A percentile compares a stretch with the other conserved stretches of the same genome.
These are phyloP conservation scores for Melanotaenia duboulayi DNA, from an alignment of 2,113 vertebrate species.

Conservation along the genomic window DNA sequence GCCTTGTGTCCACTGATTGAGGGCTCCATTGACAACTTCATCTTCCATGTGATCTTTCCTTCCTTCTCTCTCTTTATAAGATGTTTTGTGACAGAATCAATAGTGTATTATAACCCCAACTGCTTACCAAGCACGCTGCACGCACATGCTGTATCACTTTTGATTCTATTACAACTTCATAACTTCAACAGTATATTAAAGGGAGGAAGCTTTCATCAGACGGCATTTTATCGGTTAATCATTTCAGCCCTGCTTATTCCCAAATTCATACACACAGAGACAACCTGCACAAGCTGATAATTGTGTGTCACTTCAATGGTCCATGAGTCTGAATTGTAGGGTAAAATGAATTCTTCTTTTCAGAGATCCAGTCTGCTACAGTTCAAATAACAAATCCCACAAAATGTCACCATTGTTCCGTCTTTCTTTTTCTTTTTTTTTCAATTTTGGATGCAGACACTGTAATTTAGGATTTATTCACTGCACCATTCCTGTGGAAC, in stretches of 20 bases:
- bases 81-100: conserved; percentile 63
- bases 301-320: conserved; percentile 45
- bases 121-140: conserved; percentile 41
- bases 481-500: conserved; percentile 57
- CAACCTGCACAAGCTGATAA: conserved; percentile 39
- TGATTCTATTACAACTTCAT: conserved; percentile 9
- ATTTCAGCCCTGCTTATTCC: conserved; percentile 34
- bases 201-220: background rate
- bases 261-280: conserved; percentile 29
- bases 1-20: conserved; percentile 64
- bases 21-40: conserved; percentile 72
- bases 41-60: conserved; percentile 59
- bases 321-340: conserved; percentile 49
- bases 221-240: background rate
- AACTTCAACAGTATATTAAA: conserved; percentile 21
- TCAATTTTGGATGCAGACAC: conserved; percentile 56
- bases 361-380: conserved; percentile 56
- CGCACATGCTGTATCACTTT: background rate
- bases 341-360: conserved; percentile 59
- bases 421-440: conserved; percentile 4
- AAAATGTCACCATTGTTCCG: conserved; percentile 53
- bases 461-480: conserved; percentile 64
- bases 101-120: conserved; percentile 60
- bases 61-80: conserved; percentile 30
- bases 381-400: conserved; percentile 65